Percentiles rank a stretch among this genome's conserved stretches.
Conservation (phyloP, 2,113 vertebrate genomes). For the Galbula dea region DNA sequence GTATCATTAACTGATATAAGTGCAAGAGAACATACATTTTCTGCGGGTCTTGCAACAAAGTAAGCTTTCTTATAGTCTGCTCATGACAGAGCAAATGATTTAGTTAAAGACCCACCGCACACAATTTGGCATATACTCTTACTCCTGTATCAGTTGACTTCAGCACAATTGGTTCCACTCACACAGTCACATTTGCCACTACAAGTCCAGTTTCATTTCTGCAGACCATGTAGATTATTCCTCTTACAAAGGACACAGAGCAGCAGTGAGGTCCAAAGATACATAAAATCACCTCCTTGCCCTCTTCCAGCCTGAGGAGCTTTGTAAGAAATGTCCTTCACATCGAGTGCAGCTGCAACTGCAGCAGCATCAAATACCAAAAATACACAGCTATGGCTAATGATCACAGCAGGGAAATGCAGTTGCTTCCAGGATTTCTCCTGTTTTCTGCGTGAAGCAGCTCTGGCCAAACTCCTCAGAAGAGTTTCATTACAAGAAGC, state of each 20-base stretch:
- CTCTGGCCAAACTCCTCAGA: background rate
- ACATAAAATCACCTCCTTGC: background rate
- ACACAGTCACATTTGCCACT: background rate
- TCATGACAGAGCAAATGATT: background rate
- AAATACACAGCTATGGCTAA: background rate
- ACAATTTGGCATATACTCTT: background rate
- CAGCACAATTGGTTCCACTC: background rate
- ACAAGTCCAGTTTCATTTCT: background rate
- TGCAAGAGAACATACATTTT: background rate
- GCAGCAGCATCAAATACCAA: background rate
- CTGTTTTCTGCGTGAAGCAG: background rate
- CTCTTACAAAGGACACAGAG: background rate
- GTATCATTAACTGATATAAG: background rate
- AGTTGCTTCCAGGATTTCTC: background rate
- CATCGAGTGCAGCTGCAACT: background rate
- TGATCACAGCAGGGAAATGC: accelerated
- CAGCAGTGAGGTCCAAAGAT: background rate
- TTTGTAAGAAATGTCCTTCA: background rate
- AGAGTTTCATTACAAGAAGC: background rate
- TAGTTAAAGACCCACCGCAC: background rate
- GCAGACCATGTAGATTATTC: background rate
- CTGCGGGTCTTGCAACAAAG: background rate
- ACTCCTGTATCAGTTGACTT: background rate
- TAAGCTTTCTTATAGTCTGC: background rate
- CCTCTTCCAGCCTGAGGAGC: background rate